Conservation (phyloP, 2,888 invertebrate species). For the Rotaria magnacalcarata region DNA sequence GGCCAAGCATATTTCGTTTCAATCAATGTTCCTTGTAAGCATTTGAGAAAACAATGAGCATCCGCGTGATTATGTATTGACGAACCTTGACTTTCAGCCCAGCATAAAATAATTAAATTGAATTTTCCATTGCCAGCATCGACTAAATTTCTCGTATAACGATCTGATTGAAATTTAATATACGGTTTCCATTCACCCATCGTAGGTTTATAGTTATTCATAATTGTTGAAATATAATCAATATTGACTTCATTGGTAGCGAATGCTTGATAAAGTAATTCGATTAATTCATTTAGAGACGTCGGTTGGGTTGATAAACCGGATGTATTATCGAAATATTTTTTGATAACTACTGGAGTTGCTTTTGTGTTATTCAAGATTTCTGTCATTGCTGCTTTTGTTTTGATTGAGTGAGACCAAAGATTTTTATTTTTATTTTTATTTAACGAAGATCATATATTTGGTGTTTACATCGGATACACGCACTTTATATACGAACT, state of each 20-base stretch:
- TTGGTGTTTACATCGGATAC: neutral
- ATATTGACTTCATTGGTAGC: conserved; percentile 88
- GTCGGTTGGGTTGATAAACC: conserved; percentile 48
- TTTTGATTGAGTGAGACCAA: neutral
- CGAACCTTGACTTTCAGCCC: conserved; percentile 90
- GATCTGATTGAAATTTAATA: conserved; percentile 86
- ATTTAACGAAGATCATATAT: neutral
- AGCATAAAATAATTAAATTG: conserved; percentile 93
- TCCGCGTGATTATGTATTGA: conserved; percentile 92
- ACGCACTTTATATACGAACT: neutral
- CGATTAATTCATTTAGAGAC: conserved; percentile 53
- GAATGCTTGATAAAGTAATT: conserved; percentile 63
- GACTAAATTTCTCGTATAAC: conserved; percentile 90
- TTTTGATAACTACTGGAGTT: neutral
- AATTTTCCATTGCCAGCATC: conserved; percentile 93
- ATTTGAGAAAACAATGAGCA: conserved; percentile 94
- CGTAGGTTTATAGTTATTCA: conserved; percentile 77
- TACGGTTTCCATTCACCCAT: conserved; percentile 85
- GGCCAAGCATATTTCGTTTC: conserved; percentile 84
- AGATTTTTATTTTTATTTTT: neutral
- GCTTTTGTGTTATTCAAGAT: neutral
- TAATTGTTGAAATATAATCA: conserved; percentile 79
- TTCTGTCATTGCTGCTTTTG: neutral
- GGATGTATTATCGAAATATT: neutral
- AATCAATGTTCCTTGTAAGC: conserved; percentile 65